Base-by-base conservation (phyloP, 2,888 invertebrate genomes). In the Octodonta nipae region DNA sequence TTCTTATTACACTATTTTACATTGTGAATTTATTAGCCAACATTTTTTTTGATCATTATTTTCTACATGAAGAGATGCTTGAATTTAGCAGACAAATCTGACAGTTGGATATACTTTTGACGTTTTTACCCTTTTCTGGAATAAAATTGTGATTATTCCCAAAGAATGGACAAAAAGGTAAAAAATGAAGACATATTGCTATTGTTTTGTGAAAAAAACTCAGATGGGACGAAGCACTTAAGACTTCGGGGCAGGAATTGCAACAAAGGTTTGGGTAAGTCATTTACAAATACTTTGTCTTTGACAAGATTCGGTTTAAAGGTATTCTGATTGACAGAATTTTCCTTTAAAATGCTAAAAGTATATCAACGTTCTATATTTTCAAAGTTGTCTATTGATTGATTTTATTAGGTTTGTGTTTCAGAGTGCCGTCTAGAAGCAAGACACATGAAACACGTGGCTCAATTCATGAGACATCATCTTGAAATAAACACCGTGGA, bases 241-340 rank as follows among this genome's bases (percentile, higher is more conserved):
- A 54, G 67, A 4, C 48, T 75, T 1, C 55, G 60, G 40, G 74
- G 74, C 0, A 65, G 32, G 68, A 71, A 40, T 42, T 74, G 1
- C 47, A 57, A 13, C 61, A 64, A 13, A 49, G 57, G 50, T 55
- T 60, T 30, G 50, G 58, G 67, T 63, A 37, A 44, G 34, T 33
- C n/a, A 20, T 12, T 15, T 10, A 33, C 12, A 32, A 8, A 15
- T 6, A 20, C 2, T 22, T 3, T 4, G 2, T 4, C 2, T 10
- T 22, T n/a, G 11, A 30, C n/a, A n/a, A n/a, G n/a, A n/a, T n/a
- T n/a, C n/a, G n/a, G n/a, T n/a, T n/a, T n/a, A n/a, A 20, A 13
- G 3, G 17, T 32, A 2, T 11, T 22, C 5, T 5, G 6, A n/a
- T n/a, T n/a, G n/a, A n/a, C n/a, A 33, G 11, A 3, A 22, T 25